Evolutionary conservation across 1,140 invertebrate species (phyloP).

Genomic region (Dendroctonus valens): DNA sequence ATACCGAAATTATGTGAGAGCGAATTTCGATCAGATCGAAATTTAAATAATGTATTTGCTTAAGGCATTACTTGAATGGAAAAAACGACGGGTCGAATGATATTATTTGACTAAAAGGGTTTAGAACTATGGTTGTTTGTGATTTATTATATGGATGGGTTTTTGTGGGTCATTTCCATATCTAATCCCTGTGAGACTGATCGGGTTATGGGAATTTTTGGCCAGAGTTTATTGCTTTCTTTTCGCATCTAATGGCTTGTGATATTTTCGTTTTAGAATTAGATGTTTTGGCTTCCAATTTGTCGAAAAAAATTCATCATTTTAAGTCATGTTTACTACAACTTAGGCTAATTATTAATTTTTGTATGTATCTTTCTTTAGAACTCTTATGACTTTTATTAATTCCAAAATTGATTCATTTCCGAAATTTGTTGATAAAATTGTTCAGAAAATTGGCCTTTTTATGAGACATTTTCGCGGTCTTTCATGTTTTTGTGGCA

Average conservation of each 20-base stretch:
- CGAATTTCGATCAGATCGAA: conserved; percentile 23
- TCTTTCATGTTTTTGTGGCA: too few species aligned
- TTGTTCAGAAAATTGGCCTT: too few species aligned
- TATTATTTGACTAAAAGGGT: conserved; percentile 33
- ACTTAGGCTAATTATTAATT: too few species aligned
- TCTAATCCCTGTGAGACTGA: conserved; percentile 25
- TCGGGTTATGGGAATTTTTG: conserved; percentile 28
- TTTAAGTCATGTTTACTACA: too few species aligned
- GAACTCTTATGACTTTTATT: too few species aligned
- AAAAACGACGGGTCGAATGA: conserved; percentile 13
- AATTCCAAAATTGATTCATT: too few species aligned
- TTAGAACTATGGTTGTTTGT: conserved; percentile 25
- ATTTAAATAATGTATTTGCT: conserved; percentile 33
- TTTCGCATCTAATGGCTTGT: conserved; percentile 5
- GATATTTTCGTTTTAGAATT: background rate
- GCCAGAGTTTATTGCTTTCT: conserved; percentile 18
- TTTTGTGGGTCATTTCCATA: conserved; percentile 24
- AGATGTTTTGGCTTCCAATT: too few species aligned
- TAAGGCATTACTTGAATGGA: conserved; percentile 23
- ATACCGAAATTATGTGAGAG: conserved; percentile 30
- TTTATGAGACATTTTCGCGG: too few species aligned
- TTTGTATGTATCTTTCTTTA: too few species aligned
- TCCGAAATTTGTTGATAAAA: too few species aligned
- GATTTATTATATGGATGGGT: conserved; percentile 30
- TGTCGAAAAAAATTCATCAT: too few species aligned